A percentile compares a stretch with the other conserved stretches of the same genome.
These are phyloP conservation scores for Nothocercus nigrocapillus DNA, from an alignment of 2,113 vertebrate species.

Conservation along the genomic window DNA sequence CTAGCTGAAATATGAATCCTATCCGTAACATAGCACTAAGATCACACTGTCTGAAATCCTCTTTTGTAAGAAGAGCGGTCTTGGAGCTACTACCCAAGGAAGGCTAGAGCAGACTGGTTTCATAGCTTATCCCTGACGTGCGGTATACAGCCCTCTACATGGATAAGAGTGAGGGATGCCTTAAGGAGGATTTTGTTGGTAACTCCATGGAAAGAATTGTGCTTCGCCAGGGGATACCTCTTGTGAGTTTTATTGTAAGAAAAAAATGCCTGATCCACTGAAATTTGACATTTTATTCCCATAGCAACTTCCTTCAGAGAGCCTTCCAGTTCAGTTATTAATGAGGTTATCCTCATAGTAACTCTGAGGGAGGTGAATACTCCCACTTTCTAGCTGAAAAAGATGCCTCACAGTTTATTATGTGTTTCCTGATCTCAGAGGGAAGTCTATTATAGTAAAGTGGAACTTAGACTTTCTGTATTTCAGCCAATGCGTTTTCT, in stretches of 20 bases:
- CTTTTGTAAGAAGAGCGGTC: neutral
- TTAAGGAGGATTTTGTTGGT: neutral
- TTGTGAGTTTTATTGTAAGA: slow-evolving; percentile 10
- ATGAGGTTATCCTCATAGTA: slow-evolving; percentile 39
- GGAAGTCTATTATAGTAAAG: neutral
- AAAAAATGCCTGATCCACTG: neutral
- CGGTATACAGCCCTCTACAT: neutral
- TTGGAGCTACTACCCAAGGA: neutral
- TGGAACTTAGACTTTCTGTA: neutral
- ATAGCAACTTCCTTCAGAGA: slow-evolving; percentile 16
- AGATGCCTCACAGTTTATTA: neutral
- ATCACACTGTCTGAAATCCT: neutral
- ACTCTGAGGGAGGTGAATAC: slow-evolving; percentile 17
- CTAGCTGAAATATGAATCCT: neutral
- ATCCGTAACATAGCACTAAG: neutral
- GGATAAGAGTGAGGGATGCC: neutral
- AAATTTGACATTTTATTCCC: slow-evolving; percentile 54
- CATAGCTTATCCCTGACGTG: neutral
- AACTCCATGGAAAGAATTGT: slow-evolving; percentile 27
- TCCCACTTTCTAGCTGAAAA: neutral
- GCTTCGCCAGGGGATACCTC: neutral
- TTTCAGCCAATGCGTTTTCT: neutral
- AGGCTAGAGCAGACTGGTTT: neutral
- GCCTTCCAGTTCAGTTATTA: slow-evolving; percentile 38
- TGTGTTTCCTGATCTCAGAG: neutral